These are phyloP conservation scores for Branchipolynoe longqiensis DNA, from an alignment of 2,888 invertebrate species.

Conservation along the genomic window DNA sequence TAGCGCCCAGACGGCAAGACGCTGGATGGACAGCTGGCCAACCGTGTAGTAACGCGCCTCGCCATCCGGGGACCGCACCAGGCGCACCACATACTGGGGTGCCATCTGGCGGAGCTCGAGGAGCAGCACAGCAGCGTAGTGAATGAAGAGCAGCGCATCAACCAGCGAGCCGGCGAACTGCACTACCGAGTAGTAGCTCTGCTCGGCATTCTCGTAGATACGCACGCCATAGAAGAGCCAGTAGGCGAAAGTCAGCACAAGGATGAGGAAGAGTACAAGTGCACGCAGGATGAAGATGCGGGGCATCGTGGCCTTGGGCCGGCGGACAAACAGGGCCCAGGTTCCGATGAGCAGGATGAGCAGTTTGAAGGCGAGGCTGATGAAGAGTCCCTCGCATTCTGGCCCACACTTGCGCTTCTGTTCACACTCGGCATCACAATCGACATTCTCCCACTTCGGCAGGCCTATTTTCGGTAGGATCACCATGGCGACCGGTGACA, in stretches of 20 bases:
- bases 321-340: slow-evolving; percentile 95
- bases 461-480: slow-evolving; percentile 91
- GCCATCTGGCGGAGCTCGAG: slow-evolving; percentile 96
- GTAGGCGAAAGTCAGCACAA: slow-evolving; percentile 96
- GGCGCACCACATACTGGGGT: slow-evolving; percentile 87
- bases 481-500: slow-evolving; percentile 97
- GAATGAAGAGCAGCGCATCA: slow-evolving; percentile 96
- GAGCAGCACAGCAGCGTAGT: slow-evolving; percentile 95
- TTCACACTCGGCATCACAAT: slow-evolving; percentile 54
- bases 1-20: slow-evolving; percentile 96
- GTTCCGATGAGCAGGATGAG: slow-evolving; percentile 93
- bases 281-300: slow-evolving; percentile 95
- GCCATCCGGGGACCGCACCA: slow-evolving; percentile 97
- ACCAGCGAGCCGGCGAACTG: slow-evolving; percentile 95
- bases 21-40: slow-evolving; percentile 90
- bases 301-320: slow-evolving; percentile 92
- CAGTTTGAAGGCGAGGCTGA: slow-evolving; percentile 95
- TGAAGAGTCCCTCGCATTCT: slow-evolving; percentile 90
- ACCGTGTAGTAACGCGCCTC: slow-evolving; percentile 91
- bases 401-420: slow-evolving; percentile 69
- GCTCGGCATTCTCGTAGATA: slow-evolving; percentile 80
- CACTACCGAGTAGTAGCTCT: slow-evolving; percentile 90
- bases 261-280: slow-evolving; percentile 92
- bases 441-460: slow-evolving; percentile 82
- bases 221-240: slow-evolving; percentile 99